Conservation (phyloP, 2,888 invertebrate species). For the Rhagophthalmus giganteus region DNA sequence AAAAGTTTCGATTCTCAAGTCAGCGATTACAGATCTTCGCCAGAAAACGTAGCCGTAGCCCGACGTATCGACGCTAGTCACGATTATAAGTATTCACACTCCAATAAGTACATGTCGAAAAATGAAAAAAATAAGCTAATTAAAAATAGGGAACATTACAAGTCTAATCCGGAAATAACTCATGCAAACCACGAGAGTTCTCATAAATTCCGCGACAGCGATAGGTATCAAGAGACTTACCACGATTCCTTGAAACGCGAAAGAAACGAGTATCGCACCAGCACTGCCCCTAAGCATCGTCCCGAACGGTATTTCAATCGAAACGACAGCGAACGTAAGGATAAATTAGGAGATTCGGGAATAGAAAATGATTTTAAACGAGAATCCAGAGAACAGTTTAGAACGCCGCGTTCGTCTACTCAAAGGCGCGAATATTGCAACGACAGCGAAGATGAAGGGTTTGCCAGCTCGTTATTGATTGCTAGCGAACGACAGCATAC, state of each 20-base stretch:
- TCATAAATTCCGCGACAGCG: constrained; percentile 56
- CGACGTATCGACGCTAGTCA: constrained; percentile 49
- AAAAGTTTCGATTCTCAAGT: constrained; percentile 69
- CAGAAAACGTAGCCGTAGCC: constrained; percentile 55
- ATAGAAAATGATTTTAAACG: constrained; percentile 80
- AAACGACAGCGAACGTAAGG: constrained; percentile 60
- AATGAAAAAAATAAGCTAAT: constrained; percentile 40
- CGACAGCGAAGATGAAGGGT: constrained; percentile 73
- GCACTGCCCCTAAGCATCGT: constrained; percentile 46
- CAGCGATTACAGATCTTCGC: constrained; percentile 63
- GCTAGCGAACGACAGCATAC: constrained; percentile 75
- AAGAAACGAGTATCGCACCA: constrained; percentile 56
- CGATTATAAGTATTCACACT: constrained; percentile 37
- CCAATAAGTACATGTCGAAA: constrained; percentile 40
- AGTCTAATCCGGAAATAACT: constrained; percentile 66
- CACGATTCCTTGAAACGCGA: constrained; percentile 67
- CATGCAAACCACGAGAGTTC: constrained; percentile 54
- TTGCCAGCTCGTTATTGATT: constrained; percentile 68
- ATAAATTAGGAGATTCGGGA: constrained; percentile 74
- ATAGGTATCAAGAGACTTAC: constrained; percentile 49
- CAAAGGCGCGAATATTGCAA: constrained; percentile 50
- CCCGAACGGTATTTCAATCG: constrained; percentile 55
- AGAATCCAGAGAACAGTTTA: constrained; percentile 62
- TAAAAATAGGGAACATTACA: constrained; percentile 59
- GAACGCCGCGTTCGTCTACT: constrained; percentile 33